Evolutionary conservation across 1,140 invertebrate species (phyloP).

Genomic region (Formica exsecta): DNA sequence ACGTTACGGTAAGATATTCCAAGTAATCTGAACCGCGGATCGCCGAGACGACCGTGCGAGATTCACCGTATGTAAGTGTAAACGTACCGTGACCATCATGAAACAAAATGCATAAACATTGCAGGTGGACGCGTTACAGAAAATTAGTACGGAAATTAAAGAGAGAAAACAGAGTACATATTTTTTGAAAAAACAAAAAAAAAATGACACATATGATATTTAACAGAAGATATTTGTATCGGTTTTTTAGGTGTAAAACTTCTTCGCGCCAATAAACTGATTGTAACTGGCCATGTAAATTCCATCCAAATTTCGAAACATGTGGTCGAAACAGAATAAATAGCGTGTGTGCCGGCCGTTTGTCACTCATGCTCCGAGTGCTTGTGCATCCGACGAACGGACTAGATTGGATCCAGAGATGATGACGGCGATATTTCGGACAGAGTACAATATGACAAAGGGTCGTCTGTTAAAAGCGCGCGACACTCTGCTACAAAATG

Average conservation of each 20-base stretch:
- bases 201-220: too few relatives aligned
- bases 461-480: conserved; percentile 56
- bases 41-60: conserved; percentile 20
- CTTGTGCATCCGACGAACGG: conserved; percentile 13
- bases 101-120: conserved; percentile 18
- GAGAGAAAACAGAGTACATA: conserved; percentile 65
- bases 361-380: conserved; percentile 16
- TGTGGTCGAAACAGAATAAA: conserved; percentile 1
- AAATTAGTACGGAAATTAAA: conserved; percentile 74
- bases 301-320: conserved; percentile 4
- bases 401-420: conserved; percentile 55
- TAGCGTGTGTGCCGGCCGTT: conserved; percentile 4
- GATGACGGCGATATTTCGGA: conserved; percentile 59
- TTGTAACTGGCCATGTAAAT: not conserved
- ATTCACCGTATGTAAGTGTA: conserved; percentile 49
- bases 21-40: conserved; percentile 55
- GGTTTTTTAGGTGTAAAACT: not conserved
- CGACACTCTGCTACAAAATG: conserved; percentile 34
- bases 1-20: not conserved
- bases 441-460: conserved; percentile 50
- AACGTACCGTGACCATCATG: conserved; percentile 63
- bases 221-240: too few relatives aligned
- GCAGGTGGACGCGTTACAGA: conserved; percentile 55
- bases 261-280: not conserved
- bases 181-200: not conserved